phyloP scores from a whole-genome alignment of 2,888 invertebrate species.

The Lithophane semibrunnea region DNA sequence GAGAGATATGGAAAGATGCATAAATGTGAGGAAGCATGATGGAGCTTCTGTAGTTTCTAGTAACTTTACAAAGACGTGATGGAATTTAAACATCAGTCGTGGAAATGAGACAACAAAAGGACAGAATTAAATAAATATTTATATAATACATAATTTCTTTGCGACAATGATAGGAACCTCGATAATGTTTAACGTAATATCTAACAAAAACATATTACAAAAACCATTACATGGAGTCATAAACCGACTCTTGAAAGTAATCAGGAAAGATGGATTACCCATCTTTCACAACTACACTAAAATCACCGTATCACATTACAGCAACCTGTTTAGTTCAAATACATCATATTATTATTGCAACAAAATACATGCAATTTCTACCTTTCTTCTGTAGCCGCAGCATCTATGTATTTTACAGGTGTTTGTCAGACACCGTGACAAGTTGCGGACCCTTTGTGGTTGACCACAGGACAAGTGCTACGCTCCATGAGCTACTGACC shows the following conservation, averaged over 20 bases:
- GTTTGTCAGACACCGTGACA: slow-evolving; percentile 36
- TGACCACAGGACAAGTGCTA: slow-evolving; percentile 39
- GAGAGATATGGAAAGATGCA: not conserved
- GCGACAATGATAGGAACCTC: not conserved
- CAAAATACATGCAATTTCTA: slow-evolving; percentile 20
- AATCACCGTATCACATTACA: not conserved
- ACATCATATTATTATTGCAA: not conserved
- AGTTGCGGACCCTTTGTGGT: slow-evolving; percentile 53
- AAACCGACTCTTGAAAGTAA: not conserved
- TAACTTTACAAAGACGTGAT: not conserved
- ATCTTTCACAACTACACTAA: not conserved
- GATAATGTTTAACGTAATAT: not conserved
- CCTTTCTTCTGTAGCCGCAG: slow-evolving; percentile 38
- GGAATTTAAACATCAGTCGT: not conserved
- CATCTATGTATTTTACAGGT: slow-evolving; percentile 5
- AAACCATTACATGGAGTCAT: not conserved
- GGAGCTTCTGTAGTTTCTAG: not conserved
- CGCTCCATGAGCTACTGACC: slow-evolving; percentile 51
- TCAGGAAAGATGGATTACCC: not conserved
- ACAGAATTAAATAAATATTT: not conserved
- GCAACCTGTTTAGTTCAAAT: not conserved
- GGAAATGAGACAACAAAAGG: not conserved
- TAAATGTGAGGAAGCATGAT: not conserved
- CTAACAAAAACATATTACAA: not conserved
- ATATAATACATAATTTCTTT: not conserved